Base-by-base conservation (phyloP, 2,888 invertebrate species). In the Trachelus tabidus region DNA sequence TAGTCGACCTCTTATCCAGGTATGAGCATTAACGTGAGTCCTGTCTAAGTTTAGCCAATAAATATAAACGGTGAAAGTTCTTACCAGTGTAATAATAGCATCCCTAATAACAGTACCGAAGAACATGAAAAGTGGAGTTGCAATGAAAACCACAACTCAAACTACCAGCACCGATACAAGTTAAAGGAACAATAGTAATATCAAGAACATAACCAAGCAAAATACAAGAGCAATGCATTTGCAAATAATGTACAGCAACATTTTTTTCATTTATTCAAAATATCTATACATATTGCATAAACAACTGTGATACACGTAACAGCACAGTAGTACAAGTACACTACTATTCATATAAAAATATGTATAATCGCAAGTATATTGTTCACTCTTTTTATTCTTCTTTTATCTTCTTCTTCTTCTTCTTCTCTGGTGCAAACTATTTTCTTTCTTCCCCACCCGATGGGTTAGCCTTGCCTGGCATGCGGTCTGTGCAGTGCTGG, bases 381-480 rank as follows among this genome's bases (percentile, higher is more conserved):
- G 12, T 33, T 33, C 1, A 12, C 15, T 71, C 31, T 71, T 71
- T 23, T 71, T 71, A 12, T 30, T 71, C 71, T 30, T 71, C 30
- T 30, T 69, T 69, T 9, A 30, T 31, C 11, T 69, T 69, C 12
- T 35, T 34, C 34, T 34, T 69, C 69, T 69, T 31, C 69, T 69
- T 33, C 69, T 69, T 69, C 69, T 69, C 31, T 71, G 78, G 75
- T 34, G 73, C 75, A 76, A 77, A 40, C 71, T 73, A 76, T 76
- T 78, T 78, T 76, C 33, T 78, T 78, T 71, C 75, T 78, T 68
- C 34, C 75, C 69, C 71, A 33, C 71, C 31, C 56, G 75, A 78
- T 75, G 68, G 56, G 68, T 78, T 78, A 78, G 75, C 78, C 78
- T 78, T 76, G 78, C 76, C 75, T 75, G 76, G 78, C 76, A 78